Conservation (phyloP, 2,113 vertebrate genomes). For the Taurulus bubalis region DNA sequence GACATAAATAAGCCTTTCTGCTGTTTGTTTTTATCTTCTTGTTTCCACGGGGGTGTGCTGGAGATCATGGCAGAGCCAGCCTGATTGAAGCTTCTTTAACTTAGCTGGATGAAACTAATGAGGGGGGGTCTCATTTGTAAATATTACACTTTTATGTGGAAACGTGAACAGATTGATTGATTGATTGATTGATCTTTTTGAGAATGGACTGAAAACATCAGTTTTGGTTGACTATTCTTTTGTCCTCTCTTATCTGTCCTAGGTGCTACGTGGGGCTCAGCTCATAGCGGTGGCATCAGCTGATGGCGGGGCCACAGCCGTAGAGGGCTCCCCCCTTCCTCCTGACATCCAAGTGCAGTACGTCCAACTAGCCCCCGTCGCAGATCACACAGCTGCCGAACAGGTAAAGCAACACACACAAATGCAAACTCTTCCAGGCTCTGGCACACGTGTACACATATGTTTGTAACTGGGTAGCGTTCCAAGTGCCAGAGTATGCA, state of each 20-base stretch:
- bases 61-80: constrained; percentile 19
- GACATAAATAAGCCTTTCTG: constrained; percentile 39
- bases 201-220: background rate
- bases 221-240: background rate
- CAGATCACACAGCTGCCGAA: constrained; percentile 87
- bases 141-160: background rate
- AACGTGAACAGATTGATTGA: background rate
- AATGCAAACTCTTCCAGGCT: constrained; percentile 1
- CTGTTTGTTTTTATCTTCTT: constrained; percentile 51
- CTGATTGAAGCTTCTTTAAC: constrained; percentile 35
- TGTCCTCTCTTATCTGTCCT: constrained; percentile 3
- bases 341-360: constrained; percentile 98
- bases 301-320: constrained; percentile 86
- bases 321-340: constrained; percentile 92
- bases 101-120: constrained; percentile 5
- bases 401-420: constrained; percentile 83
- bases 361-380: constrained; percentile 93
- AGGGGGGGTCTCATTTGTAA: background rate
- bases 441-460: constrained; percentile 15
- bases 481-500: constrained; percentile 22
- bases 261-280: constrained; percentile 96
- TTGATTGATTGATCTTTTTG: background rate
- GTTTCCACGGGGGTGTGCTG: constrained; percentile 30
- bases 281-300: constrained; percentile 96
- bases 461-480: constrained; percentile 20